These are phyloP conservation scores for Sebastes schlegelii DNA, from an alignment of 2,113 vertebrate genomes.

Conservation along the genomic window DNA sequence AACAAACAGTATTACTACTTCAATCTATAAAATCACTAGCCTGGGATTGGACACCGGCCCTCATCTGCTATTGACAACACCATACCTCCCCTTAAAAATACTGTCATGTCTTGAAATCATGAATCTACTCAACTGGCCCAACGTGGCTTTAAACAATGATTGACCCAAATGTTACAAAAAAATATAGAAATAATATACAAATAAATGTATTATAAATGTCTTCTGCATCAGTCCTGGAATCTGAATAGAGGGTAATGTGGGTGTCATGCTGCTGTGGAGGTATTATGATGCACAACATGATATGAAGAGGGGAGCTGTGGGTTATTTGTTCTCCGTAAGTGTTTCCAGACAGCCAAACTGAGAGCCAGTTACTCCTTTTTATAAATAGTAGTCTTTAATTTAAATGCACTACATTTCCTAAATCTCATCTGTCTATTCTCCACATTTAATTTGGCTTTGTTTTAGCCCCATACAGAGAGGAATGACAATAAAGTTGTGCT, in stretches of 20 bases:
- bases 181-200: not conserved
- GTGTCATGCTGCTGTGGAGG: not conserved
- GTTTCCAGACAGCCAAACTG: not conserved
- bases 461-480: not conserved
- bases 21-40: constrained; percentile 61
- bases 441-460: not conserved
- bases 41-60: constrained; percentile 6
- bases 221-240: not conserved
- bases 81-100: constrained; percentile 9
- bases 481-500: not conserved
- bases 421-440: constrained; percentile 9
- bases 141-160: not conserved
- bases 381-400: not conserved
- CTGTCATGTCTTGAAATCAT: constrained; percentile 2
- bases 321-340: constrained; percentile 12
- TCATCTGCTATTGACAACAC: constrained; percentile 8
- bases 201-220: not conserved
- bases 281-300: not conserved
- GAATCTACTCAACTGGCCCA: not conserved
- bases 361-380: not conserved
- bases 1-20: constrained; percentile 45
- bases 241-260: not conserved
- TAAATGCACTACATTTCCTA: not conserved
- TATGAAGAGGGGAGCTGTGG: not conserved
- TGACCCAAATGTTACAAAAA: not conserved